Percentiles rank a stretch among this genome's conserved stretches.
phyloP scores from a whole-genome alignment of 2,888 invertebrate species.

The Callimorpha dominula region DNA sequence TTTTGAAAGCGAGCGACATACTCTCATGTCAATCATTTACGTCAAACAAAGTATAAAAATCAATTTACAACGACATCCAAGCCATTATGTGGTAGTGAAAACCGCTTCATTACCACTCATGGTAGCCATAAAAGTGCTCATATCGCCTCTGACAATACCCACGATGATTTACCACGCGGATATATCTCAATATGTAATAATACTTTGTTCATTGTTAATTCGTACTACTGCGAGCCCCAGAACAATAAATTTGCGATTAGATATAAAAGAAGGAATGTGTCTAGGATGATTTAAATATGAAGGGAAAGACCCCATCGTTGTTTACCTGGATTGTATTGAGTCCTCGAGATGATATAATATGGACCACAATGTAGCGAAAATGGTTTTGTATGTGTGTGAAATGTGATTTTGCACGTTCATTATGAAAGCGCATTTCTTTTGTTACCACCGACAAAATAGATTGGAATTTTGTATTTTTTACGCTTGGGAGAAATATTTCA shows the following conservation, averaged over 20 bases:
- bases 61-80: constrained; percentile 77
- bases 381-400: constrained; percentile 73
- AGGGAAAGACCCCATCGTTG: constrained; percentile 72
- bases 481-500: constrained; percentile 45
- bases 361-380: constrained; percentile 79
- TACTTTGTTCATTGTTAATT: constrained; percentile 83
- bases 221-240: constrained; percentile 75
- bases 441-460: constrained; percentile 67
- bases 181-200: constrained; percentile 76
- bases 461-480: constrained; percentile 55
- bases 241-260: constrained; percentile 85
- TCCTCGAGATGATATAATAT: constrained; percentile 74
- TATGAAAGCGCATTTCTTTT: constrained; percentile 70
- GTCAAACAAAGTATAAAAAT: constrained; percentile 87
- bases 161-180: constrained; percentile 70
- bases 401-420: constrained; percentile 75
- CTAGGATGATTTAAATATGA: constrained; percentile 74
- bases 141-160: constrained; percentile 68
- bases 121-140: constrained; percentile 71
- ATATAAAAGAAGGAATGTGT: constrained; percentile 76
- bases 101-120: constrained; percentile 83
- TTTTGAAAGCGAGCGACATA: constrained; percentile 50
- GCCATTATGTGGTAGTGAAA: constrained; percentile 76
- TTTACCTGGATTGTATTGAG: constrained; percentile 80
- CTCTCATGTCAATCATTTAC: constrained; percentile 84